Evolutionary conservation across 2,888 invertebrate genomes (phyloP).

Genomic region (Rhagonycha lutea): DNA sequence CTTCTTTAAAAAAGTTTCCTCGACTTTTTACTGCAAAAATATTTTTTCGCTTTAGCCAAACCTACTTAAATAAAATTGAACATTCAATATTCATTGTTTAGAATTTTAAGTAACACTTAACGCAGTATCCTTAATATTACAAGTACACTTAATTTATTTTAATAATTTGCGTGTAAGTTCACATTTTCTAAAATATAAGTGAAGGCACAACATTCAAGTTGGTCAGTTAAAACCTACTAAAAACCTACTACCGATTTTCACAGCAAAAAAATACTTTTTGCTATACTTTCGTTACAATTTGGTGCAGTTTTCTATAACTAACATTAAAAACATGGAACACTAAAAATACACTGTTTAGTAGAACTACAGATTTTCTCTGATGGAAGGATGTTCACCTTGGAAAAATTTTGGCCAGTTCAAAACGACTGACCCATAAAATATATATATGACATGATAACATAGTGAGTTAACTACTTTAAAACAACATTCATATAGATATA

Average conservation of each 20-base stretch:
- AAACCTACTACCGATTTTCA: not conserved
- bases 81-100: not conserved
- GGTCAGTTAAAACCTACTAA: not conserved
- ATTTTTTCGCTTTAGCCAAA: not conserved
- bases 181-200: not conserved
- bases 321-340: not conserved
- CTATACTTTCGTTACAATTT: not conserved
- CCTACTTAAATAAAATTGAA: not conserved
- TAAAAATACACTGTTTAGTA: not conserved
- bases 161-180: not conserved
- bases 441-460: not conserved
- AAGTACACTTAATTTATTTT: not conserved
- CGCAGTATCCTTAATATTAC: slow-evolving; percentile 1
- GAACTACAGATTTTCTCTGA: not conserved
- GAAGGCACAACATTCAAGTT: not conserved
- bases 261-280: not conserved
- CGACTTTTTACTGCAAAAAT: too few species aligned
- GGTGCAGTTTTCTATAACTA: not conserved
- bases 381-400: not conserved
- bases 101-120: not conserved
- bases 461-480: not conserved
- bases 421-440: not conserved
- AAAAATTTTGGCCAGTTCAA: not conserved
- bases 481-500: not conserved
- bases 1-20: too few species aligned